Percentiles rank a stretch among this genome's conserved stretches.
phyloP scores from a whole-genome alignment of 2,113 vertebrate genomes.

The Heliornis fulica region DNA sequence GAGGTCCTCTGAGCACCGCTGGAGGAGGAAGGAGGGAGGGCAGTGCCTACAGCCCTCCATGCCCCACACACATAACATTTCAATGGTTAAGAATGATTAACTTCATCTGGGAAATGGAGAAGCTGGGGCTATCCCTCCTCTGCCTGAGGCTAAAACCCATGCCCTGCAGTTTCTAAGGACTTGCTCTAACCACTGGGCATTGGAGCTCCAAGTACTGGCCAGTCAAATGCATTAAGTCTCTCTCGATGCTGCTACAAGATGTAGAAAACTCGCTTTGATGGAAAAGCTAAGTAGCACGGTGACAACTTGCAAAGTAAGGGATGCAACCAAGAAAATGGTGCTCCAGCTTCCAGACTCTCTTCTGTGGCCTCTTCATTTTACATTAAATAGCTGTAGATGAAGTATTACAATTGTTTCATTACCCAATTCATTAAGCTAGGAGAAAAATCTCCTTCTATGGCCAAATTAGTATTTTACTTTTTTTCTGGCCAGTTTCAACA shows the following conservation, averaged over 20 bases:
- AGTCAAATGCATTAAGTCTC: background rate
- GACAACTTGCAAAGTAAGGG: background rate
- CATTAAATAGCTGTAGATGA: background rate
- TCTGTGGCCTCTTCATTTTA: background rate
- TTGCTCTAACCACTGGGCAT: background rate
- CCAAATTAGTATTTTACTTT: background rate
- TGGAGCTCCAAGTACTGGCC: background rate
- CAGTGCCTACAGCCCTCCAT: rapidly evolving
- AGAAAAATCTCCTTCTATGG: background rate
- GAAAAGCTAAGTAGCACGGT: background rate
- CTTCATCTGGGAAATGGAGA: background rate
- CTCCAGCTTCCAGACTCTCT: background rate
- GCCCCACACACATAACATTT: background rate
- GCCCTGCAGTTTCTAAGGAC: background rate
- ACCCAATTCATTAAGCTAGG: background rate
- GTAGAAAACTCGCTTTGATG: background rate
- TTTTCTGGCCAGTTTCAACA: background rate
- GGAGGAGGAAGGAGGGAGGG: background rate
- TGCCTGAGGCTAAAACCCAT: background rate
- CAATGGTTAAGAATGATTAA: background rate
- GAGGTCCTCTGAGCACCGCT: background rate
- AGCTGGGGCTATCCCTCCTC: background rate
- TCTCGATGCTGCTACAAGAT: background rate
- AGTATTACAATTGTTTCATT: background rate
- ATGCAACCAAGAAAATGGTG: background rate